Conservation (phyloP, 2,888 invertebrate genomes). For the Laspeyria flexula region DNA sequence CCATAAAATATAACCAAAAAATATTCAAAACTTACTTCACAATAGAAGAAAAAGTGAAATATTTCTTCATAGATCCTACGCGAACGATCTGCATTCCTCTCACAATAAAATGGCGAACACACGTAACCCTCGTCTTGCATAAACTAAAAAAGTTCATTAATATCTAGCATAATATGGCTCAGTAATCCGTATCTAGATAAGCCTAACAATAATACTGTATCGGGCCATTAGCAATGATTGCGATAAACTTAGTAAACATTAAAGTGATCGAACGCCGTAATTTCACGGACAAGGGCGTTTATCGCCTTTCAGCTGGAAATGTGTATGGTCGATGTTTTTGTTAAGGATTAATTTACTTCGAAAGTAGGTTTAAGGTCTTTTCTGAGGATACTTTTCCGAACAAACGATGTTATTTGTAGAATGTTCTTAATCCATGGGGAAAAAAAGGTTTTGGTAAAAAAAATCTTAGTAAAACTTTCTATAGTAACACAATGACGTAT, state of each 20-base stretch:
- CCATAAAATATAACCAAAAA: too few species aligned
- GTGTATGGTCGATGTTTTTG: slow-evolving; percentile 14
- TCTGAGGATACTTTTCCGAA: too few species aligned
- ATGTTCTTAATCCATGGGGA: too few species aligned
- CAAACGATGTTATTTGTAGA: too few species aligned
- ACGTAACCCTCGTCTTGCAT: not conserved
- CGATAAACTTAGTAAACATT: slow-evolving; percentile 69
- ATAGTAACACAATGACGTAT: too few species aligned
- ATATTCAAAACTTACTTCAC: slow-evolving; percentile 48
- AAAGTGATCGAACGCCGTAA: slow-evolving; percentile 62
- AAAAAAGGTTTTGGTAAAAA: too few species aligned
- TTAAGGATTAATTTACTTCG: not conserved
- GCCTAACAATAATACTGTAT: slow-evolving; percentile 66
- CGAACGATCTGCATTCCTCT: slow-evolving; percentile 46
- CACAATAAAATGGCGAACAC: slow-evolving; percentile 12
- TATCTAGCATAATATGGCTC: slow-evolving; percentile 18
- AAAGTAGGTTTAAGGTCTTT: not conserved
- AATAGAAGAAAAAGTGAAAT: slow-evolving; percentile 42
- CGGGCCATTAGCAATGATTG: slow-evolving; percentile 64
- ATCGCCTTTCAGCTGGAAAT: slow-evolving; percentile 17
- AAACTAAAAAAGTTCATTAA: slow-evolving; percentile 19
- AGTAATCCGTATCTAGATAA: slow-evolving; percentile 55
- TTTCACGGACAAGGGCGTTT: slow-evolving; percentile 67
- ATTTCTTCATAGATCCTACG: slow-evolving; percentile 42
- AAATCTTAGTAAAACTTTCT: too few species aligned